Evolutionary conservation across 2,888 invertebrate species (phyloP), one percentile per base, ranked within the genome.

Genomic region (Apamea crenata): DNA sequence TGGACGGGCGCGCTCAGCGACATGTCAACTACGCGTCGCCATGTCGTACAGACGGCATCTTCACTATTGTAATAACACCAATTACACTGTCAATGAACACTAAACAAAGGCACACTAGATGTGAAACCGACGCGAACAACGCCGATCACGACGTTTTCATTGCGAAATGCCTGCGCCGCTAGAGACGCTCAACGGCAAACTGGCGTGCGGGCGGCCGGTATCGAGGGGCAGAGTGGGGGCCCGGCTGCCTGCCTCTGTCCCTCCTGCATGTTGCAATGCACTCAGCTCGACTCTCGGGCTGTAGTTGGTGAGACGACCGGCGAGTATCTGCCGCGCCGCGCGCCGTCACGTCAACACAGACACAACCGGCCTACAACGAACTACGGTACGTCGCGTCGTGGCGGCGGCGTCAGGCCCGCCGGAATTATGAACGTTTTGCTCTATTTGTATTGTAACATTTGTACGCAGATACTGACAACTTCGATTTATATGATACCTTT

Each of bases 11-110:
- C 96, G 96, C 95, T 95, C 94, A 96, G 93, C 94, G 97, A 96
- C 97, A 96, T 97, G 95, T 96, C 97, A 96, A 96, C 96, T 96
- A 94, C 95, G 95, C 92, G 92, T 91, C 92, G 93, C 95, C 97
- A 97, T 97, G 90, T 93, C 94, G 93, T 89, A 92, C 91, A 88
- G 83, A 92, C 88, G 84, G 87, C 94, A 95, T 95, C 92, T 91
- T 94, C 92, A 92, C 90, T 92, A 93, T 90, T 85, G 81, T 91
- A 93, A 92, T 91, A 92, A 93, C 93, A 95, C 94, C 91, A 91
- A 93, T 91, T 91, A 90, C 94, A 94, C 95, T 91, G 87, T 91
- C 88, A 91, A 91, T 88, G 86, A 93, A 89, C 95, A 96, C 95
- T 89, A 93, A 94, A 95, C 94, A 95, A 95, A 94, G 93, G 85